Base-by-base conservation (phyloP, 2,888 invertebrate genomes). In the Apamea anceps region DNA sequence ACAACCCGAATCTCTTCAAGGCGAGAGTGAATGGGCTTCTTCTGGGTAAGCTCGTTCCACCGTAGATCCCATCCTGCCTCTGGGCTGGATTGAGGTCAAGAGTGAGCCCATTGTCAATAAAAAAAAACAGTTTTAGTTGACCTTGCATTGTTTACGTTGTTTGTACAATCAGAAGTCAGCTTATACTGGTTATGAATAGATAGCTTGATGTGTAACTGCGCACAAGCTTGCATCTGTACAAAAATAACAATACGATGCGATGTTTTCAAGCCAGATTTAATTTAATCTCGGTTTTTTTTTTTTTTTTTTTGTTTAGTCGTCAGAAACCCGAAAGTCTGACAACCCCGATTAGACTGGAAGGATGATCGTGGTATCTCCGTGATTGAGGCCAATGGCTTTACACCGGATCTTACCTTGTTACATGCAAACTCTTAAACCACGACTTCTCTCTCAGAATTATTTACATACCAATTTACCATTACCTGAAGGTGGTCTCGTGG, bases 211-310 rank as follows among this genome's bases (percentile, higher is more conserved):
- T 57, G 25, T 57, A 10, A 10, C 3, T 25, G 54, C 21, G 21
- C 18, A 51, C 54, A 25, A 45, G 8, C 28, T 54, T 83, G 77
- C 77, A 66, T 42, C 21, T 57, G 6, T 21, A 54, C 25, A 32
- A n/a, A 54, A 32, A 42, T 51, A 81, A 62, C 13, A 37, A 57
- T 28, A 5, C 8, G 48, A 12, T n/a, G 66, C 18, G 37, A 72
- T 2, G 6, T 72, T 72, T 42, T 42, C 4, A 13, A 42, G 37
- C n/a, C 68, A 21, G 37, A 21, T 67, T 12, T 13, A 7, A n/a
- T 67, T 72, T n/a, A 37, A 57, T 48, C 6, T 28, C 12, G 4
- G 2, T 18, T 12, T 48, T 7, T 65, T n/a, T n/a, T n/a, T 57
- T 32, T 70, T 7, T 63, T 15, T 32, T 0, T n/a, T 25, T 32